Evolutionary conservation across 2,797 vertebrate species (phyloP), one percentile per base, ranked within the genome.

Genomic region (Perodicticus potto): DNA sequence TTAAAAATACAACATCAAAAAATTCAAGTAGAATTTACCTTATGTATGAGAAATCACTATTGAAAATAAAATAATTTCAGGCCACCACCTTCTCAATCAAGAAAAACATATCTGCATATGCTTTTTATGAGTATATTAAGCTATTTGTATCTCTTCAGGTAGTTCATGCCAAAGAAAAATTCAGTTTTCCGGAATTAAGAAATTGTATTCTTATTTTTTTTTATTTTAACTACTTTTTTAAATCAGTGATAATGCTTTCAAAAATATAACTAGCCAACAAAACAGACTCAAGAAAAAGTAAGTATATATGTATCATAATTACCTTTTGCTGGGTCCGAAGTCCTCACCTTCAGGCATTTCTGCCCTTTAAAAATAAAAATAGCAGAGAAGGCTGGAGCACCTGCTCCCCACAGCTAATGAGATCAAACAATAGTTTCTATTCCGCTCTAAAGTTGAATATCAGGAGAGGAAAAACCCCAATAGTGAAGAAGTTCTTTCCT

Each of bases 301-400:
- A 43, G 27, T 89, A 5, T 13, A 14, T 34, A 96, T 65, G 27
- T 2, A 34, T 34, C 20, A 37, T 16, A 22, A 81, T 97, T 99
- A 99, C 99, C 99, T 99, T 97, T 99, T 96, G 98, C 98, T 98
- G 97, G 99, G 98, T 97, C 98, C 98, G 84, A 97, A 98, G 95
- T 99, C 99, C 97, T 99, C 98, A 92, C 97, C 96, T 97, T 99
- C 99, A 97, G 99, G 98, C 99, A 99, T 99, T 97, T 96, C 98
- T 97, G 98, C 96, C 74, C 94, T 49, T 69, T 94, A 32, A 61
- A 87, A 76, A 70, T 14, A 94, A 90, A 17, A 45, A 3, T 29
- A 27, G 69, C 3, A 43, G 57, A 40, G 63, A 55, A 22, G 32
- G 76, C 89, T 73, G 87, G 6, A 0, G 61, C 88, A 12, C 91